Conservation (phyloP, 2,888 invertebrate species). For the Graphium colonna region DNA sequence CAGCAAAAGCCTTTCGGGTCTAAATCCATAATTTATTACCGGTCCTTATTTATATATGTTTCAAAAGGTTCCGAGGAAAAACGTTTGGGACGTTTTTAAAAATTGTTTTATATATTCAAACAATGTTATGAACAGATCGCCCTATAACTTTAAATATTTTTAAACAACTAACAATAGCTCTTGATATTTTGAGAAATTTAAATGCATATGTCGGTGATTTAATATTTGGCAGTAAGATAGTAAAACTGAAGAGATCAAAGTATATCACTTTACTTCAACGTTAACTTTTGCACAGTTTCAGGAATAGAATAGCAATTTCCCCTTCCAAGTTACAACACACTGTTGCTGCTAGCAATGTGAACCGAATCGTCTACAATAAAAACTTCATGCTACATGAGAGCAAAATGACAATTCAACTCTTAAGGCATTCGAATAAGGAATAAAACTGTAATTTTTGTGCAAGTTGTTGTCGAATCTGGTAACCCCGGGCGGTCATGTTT, state of each 20-base stretch:
- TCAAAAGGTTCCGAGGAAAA: too few species aligned
- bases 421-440: conserved; percentile 3
- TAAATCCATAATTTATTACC: conserved; percentile 13
- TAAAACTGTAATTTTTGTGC: conserved; percentile 20
- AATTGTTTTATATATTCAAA: too few species aligned
- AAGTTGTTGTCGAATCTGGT: conserved; percentile 12
- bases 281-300: background rate
- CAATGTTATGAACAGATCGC: too few species aligned
- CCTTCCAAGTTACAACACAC: background rate
- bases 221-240: too few species aligned
- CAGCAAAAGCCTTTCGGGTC: conserved; percentile 12
- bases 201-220: too few species aligned
- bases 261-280: too few species aligned
- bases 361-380: background rate
- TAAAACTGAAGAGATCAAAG: too few species aligned
- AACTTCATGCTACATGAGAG: background rate
- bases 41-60: background rate
- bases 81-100: too few species aligned
- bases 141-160: too few species aligned
- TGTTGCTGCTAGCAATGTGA: background rate
- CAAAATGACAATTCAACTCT: background rate
- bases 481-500: conserved; percentile 55
- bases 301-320: background rate
- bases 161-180: too few species aligned
- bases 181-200: too few species aligned